phyloP scores from a whole-genome alignment of 2,888 invertebrate genomes.

The Lasioglossum oenotherae region DNA sequence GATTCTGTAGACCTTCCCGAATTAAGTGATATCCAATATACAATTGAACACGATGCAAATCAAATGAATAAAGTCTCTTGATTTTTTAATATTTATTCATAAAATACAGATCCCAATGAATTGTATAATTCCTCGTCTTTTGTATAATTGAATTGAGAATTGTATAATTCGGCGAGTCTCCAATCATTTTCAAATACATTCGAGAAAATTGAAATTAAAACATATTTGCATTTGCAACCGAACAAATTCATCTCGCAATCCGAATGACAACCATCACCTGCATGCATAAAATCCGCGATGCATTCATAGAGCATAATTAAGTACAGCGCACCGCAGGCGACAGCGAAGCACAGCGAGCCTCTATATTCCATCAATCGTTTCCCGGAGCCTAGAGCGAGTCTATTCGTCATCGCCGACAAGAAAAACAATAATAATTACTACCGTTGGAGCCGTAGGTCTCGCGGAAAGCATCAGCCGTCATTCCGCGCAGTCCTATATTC shows the following conservation, averaged over 20 bases:
- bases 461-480: neutral
- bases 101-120: too few relatives aligned
- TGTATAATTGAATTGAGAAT: too few relatives aligned
- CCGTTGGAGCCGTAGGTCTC: neutral
- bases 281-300: neutral
- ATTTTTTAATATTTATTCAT: too few relatives aligned
- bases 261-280: neutral
- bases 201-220: too few relatives aligned
- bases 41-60: too few relatives aligned
- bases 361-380: neutral
- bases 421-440: neutral
- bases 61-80: too few relatives aligned
- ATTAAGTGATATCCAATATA: too few relatives aligned
- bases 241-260: neutral
- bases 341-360: neutral
- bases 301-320: neutral
- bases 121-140: too few relatives aligned
- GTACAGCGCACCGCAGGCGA: neutral
- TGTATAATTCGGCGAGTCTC: too few relatives aligned
- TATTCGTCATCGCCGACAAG: neutral
- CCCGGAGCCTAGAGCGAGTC: neutral
- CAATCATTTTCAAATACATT: too few relatives aligned
- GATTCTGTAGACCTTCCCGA: too few relatives aligned
- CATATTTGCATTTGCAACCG: neutral
- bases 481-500: slow-evolving; percentile 7